Evolutionary conservation across 2,888 invertebrate species (phyloP), one percentile per base, ranked within the genome.

Genomic region (Tillus elongatus): DNA sequence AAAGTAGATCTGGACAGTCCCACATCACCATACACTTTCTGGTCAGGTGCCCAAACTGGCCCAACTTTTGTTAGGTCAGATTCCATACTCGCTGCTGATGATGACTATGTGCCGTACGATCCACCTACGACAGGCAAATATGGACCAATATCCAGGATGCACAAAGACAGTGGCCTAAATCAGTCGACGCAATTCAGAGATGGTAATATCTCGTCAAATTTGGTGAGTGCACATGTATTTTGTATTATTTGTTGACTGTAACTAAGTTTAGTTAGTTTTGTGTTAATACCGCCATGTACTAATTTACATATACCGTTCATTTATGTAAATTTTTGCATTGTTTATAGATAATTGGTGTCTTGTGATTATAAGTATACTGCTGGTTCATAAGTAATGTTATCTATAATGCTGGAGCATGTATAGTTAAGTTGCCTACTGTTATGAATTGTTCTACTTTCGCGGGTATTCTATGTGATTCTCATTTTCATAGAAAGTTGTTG

Each of bases 71-170:
- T 70, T 4, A 63, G 73, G 36, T 68, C 72, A 12, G 74, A 74
- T 53, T 68, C 72, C 1, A 68, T 74, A 43, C 54, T 74, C 32
- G 70, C 73, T 24, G 64, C 67, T 27, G 75, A 77, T 44, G 79
- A 78, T 50, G 76, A 77, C 51, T 76, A 78, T 52, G 75, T 79
- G 36, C 79, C 79, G 4, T 79, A 78, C 57, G 79, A 78, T 52
- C 68, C 74, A 16, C 74, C 78, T 1, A 67, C 74, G 13, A 74
- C 75, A 11, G 78, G 76, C 46, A 79, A 78, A 60, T 81, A 74
- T 55, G 81, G 80, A 2, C 80, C 82, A 1, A 82, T 82, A 46
- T 79, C 79, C 1, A 64, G 75, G 27, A 66, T 64, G 65, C 54
- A 54, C 24, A 57, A 56, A 36, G 54, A 54, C 35, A 54, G 53